Percentiles rank a stretch among this genome's conserved stretches.
Conservation (phyloP, 1,140 invertebrate species). For the Bombus haemorrhoidalis region DNA sequence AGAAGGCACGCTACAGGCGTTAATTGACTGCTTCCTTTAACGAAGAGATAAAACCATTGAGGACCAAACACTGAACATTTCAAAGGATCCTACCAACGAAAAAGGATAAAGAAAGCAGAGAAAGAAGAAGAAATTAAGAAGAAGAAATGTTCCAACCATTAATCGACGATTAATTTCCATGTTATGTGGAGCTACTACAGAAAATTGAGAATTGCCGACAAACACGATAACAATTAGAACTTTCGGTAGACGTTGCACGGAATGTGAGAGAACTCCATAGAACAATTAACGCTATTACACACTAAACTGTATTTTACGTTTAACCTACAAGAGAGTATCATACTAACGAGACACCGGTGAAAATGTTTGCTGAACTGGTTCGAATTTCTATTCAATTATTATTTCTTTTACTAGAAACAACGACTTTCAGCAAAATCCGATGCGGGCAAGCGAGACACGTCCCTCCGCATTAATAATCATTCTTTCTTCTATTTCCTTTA, state of each 20-base stretch:
- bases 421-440: constrained; percentile 57
- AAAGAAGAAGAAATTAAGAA: not conserved
- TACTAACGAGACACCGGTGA: constrained; percentile 15
- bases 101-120: not conserved
- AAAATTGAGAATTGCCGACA: not conserved
- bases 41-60: not conserved
- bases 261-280: constrained; percentile 55
- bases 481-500: not conserved
- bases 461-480: constrained; percentile 29
- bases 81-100: not conserved
- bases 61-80: not conserved
- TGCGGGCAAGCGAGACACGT: constrained; percentile 41
- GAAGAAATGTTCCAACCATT: not conserved
- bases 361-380: not conserved
- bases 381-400: not conserved
- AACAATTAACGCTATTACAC: constrained; percentile 26
- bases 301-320: constrained; percentile 2
- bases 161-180: not conserved
- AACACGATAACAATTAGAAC: not conserved
- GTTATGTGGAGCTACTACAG: not conserved
- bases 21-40: not conserved
- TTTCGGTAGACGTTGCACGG: constrained; percentile 31
- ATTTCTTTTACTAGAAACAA: not conserved
- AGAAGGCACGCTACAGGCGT: not conserved
- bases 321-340: constrained; percentile 25